Percentiles rank a stretch among this genome's conserved stretches.
Evolutionary conservation across 2,888 invertebrate genomes (phyloP).

Genomic region (Lymantria dispar): DNA sequence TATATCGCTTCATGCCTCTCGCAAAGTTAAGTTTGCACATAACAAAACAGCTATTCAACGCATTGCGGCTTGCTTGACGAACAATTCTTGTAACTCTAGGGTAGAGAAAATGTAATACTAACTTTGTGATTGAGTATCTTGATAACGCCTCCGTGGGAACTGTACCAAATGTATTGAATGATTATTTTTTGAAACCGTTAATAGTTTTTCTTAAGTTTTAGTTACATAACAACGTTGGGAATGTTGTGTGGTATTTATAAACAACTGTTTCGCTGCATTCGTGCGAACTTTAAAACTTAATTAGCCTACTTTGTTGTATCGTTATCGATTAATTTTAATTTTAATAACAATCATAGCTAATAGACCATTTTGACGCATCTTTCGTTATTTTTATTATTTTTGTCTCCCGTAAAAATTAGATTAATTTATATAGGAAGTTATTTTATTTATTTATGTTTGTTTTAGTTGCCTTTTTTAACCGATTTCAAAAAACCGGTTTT

Average conservation of each 20-base stretch:
- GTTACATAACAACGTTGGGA: slow-evolving; percentile 47
- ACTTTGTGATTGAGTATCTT: slow-evolving; percentile 43
- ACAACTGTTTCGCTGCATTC: slow-evolving; percentile 20
- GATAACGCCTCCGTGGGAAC: slow-evolving; percentile 63
- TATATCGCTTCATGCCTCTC: slow-evolving; percentile 40
- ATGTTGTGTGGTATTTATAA: slow-evolving; percentile 18
- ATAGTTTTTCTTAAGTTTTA: slow-evolving; percentile 60
- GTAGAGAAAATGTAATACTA: slow-evolving; percentile 31
- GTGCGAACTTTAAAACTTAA: slow-evolving; percentile 31
- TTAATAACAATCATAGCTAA: too few species aligned
- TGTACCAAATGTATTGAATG: slow-evolving; percentile 62
- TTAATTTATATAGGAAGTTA: too few species aligned
- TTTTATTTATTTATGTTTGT: too few species aligned
- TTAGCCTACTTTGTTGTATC: slow-evolving; percentile 22
- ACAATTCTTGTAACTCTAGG: slow-evolving; percentile 21
- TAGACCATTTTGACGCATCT: too few species aligned
- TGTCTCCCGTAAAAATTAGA: too few species aligned
- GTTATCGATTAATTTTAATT: background rate
- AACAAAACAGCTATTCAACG: slow-evolving; percentile 18
- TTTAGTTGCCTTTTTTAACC: too few species aligned
- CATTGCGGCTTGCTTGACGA: slow-evolving; percentile 3
- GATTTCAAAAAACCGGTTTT: too few species aligned
- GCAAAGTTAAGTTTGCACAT: slow-evolving; percentile 40
- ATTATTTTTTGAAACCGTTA: slow-evolving; percentile 53
- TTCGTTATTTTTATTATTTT: too few species aligned